Evolutionary conservation across 2,113 vertebrate genomes (phyloP), one percentile per base, ranked within the genome.

Genomic region (Hystrix brachyura): DNA sequence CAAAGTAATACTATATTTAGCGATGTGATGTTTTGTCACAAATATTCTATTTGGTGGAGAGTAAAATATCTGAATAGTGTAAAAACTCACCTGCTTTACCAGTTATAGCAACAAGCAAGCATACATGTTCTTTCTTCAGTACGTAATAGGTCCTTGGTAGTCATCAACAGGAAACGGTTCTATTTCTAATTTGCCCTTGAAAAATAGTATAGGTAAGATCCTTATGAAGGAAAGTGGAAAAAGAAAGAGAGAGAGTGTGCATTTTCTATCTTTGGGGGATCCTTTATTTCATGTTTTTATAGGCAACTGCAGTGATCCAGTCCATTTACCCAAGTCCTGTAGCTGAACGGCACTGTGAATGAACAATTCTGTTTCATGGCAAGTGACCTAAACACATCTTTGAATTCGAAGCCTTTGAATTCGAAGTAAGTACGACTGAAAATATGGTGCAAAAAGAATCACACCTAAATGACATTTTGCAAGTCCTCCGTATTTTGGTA

Each of bases 351-450:
- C 19, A 74, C 51, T 57, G 32, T 51, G 15, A 82, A 80, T 25
- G 51, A 79, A 62, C 53, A 78, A 76, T 0, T 55, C 34, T 79
- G 48, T 88, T 95, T 96, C 94, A 85, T 79, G 27, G 46, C 51
- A 90, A 95, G 57, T 80, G 80, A 93, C 85, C 53, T 94, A 53
- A 94, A 71, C 55, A 76, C 90, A 96, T 92, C 91, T 94, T 97
- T 65, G 34, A 92, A 64, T 69, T 51, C 23, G 84, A 90, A 95
- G 95, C n/a, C 91, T 94, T 97, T 65, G 34, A 92, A 64, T 69
- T 51, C 23, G 84, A 90, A 95, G 95, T 67, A 19, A 67, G 64
- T 43, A 53, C 76, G 84, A 57, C 64, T 87, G 79, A 96, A 96
- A 94, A 69, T 55, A 71, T 10, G 43, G 60, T 88, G 91, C 86